Evolutionary conservation across 2,113 vertebrate species (phyloP), one percentile per base, ranked within the genome.

Genomic region (Oncorhynchus kisutch): DNA sequence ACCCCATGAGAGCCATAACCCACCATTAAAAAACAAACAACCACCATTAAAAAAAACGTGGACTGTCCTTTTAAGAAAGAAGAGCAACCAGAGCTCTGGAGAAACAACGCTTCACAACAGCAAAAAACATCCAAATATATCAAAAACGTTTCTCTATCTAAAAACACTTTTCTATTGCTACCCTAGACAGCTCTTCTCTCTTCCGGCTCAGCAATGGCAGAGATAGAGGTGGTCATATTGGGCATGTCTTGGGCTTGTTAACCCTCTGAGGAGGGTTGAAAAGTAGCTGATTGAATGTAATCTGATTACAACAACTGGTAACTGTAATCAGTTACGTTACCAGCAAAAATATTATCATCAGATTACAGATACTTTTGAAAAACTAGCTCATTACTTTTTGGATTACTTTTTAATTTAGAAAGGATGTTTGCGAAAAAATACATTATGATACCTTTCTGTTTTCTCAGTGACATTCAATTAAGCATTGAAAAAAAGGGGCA

Each of bases 181-280:
- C 85, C 75, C 86, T 86, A 84, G 82, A 88, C 79, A 90, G 83
- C 88, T 89, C 86, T 85, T 80, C 75, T 75, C 87, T 85, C 80
- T 54, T 54, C 66, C 86, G 92, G 92, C 90, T 93, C 93, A 93
- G 92, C 89, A 85, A 88, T 90, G 81, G 90, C 90, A 90, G 90
- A 84, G 59, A 34, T 18, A 29, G 13, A 34, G 9, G 29, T 45
- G 16, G 1, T 27, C 66, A 29, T 29, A 16, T 18, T 18, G 25
- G 16, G 5, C 18, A 29, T 64, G 66, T 4, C 62, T 60, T 45
- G 39, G 39, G 39, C 39, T 45, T 9, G 39, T 45, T 45, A 45
- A 34, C 57, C n/a, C 57, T 64, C 9, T 13, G 8, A 64, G 1
- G 34, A 39, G 39, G 39, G 39, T 45, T 45, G 39, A 45, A 45